Evolutionary conservation across 1,140 invertebrate genomes (phyloP), one percentile per base, ranked within the genome.

Genomic region (Drosophila ogumai): DNA sequence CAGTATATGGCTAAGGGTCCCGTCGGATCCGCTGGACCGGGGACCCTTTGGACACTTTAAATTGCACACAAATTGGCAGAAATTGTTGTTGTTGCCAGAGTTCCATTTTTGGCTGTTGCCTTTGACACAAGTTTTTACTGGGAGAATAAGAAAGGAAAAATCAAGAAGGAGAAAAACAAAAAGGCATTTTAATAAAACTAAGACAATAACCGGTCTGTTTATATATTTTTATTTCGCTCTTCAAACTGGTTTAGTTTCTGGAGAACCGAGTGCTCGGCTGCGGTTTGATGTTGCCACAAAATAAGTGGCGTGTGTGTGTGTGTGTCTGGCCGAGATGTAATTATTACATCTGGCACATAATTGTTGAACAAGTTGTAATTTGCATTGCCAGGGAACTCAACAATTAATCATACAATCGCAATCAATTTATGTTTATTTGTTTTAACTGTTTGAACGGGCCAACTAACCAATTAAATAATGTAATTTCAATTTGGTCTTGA

Each of bases 21-120:
- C 17, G 17, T 8, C 17, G 32, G 50, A 34, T 54, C 12, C 49
- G 8, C 8, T 15, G 40, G 43, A 22, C 12, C 31, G 22, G 22
- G 22, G 15, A 32, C 46, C 17, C 49, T 1, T 36, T 6, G 63
- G 46, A 52, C 55, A 64, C 79, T 88, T 69, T 77, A 87, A 87
- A 82, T 88, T 88, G 76, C 84, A 82, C 80, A 84, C 84, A 87
- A 87, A 87, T 88, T 87, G 84, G 84, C 84, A 82, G 65, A 75
- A 47, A 59, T 79, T 81, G 74, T 75, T 81, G 74, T 75, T 80
- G 69, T 59, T 76, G 50, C 31, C 44, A 58, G 52, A 34, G 40
- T 59, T 74, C 38, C 55, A 58, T 72, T 56, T 79, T 49, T 50
- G 46, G 64, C 22, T 49, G 43, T 69, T 87, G 79, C 75, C 79